Percentiles rank a stretch among this genome's conserved stretches.
Evolutionary conservation across 2,888 invertebrate species (phyloP).

Genomic region (Apoda limacodes): DNA sequence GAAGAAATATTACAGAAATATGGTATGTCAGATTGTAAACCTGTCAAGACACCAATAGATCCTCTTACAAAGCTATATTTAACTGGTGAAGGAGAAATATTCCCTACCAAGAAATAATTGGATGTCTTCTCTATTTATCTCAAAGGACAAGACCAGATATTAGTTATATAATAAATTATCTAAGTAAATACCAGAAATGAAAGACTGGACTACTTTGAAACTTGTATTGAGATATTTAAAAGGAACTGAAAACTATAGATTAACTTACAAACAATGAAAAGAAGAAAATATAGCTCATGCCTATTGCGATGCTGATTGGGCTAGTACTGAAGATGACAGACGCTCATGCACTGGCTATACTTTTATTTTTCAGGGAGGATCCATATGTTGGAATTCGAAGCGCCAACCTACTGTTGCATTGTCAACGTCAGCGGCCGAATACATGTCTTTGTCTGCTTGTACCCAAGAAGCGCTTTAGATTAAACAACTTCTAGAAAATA

Average conservation of each 20-base stretch:
- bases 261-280: conserved; percentile 5
- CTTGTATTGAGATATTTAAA: conserved; percentile 12
- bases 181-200: conserved; percentile 13
- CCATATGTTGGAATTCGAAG: conserved; percentile 16
- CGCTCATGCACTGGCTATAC: conserved; percentile 15
- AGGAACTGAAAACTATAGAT: conserved; percentile 11
- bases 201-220: conserved; percentile 15
- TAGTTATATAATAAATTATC: conserved; percentile 12
- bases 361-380: conserved; percentile 16
- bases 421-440: conserved; percentile 23
- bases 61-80: neutral
- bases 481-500: conserved; percentile 15
- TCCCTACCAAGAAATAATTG: conserved; percentile 2
- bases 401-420: conserved; percentile 20
- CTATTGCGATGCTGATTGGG: conserved; percentile 17
- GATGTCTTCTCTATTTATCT: conserved; percentile 9
- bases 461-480: conserved; percentile 21
- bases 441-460: conserved; percentile 21
- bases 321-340: conserved; percentile 10
- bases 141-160: conserved; percentile 15
- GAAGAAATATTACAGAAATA: neutral
- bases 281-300: conserved; percentile 8
- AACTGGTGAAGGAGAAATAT: neutral
- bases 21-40: neutral
- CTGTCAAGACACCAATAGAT: neutral